Evolutionary conservation across 92 coral and sea anemone species (phyloP).

Genomic region (Ricordea florida): DNA sequence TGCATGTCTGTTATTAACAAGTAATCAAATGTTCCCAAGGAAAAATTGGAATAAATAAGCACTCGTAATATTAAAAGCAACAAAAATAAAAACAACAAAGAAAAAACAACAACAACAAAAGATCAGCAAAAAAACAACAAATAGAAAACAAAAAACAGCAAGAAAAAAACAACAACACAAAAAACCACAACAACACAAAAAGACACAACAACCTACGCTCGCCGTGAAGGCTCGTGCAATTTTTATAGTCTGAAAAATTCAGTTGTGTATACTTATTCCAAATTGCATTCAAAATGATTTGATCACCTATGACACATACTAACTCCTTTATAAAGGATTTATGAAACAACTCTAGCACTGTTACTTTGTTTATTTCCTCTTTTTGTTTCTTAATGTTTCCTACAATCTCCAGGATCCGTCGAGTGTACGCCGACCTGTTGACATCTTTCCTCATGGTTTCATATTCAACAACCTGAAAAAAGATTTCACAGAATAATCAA

Average conservation of each 20-base stretch:
- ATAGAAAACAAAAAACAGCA: background rate
- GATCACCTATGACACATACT: no score
- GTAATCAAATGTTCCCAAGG: no score
- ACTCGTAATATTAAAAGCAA: no score
- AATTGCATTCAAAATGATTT: no score
- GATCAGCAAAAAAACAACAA: background rate
- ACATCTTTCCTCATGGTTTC: conserved; percentile 95
- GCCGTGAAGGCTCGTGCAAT: background rate
- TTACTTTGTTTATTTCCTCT: conserved; percentile 91
- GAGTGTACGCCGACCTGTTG: conserved; percentile 93
- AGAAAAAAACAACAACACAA: no score
- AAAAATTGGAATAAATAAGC: no score
- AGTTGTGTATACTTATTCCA: no score
- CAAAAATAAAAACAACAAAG: background rate
- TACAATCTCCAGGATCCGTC: conserved; percentile 93
- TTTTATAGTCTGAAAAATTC: no score
- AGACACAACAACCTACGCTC: background rate
- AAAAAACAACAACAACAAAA: background rate
- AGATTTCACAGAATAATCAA: no score
- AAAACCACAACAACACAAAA: no score
- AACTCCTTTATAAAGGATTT: no score
- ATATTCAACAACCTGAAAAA: conserved; percentile 77
- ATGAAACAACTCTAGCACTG: background rate
- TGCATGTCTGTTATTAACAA: no score
- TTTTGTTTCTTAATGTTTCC: conserved; percentile 98